These are phyloP conservation scores for Conus canariensis DNA, from an alignment of 2,888 invertebrate genomes.

Conservation along the genomic window DNA sequence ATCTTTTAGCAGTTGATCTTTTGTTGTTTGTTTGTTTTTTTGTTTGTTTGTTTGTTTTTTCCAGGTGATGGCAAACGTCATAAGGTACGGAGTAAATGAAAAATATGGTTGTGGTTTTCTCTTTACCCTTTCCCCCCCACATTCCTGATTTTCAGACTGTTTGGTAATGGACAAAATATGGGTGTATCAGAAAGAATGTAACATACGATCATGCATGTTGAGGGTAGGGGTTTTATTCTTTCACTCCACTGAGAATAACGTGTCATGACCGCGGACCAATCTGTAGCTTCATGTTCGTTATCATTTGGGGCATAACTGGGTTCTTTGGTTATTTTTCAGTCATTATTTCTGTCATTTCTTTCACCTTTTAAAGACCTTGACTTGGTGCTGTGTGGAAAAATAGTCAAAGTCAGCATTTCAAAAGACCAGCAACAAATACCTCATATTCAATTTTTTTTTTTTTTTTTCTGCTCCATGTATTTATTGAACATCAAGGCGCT, in stretches of 20 bases:
- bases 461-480: slow-evolving; percentile 1
- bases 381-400: slow-evolving; percentile 28
- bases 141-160: neutral
- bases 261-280: slow-evolving; percentile 15
- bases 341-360: neutral
- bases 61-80: neutral
- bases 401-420: slow-evolving; percentile 5
- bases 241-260: neutral
- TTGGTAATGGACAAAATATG: neutral
- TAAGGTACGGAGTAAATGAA: neutral
- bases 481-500: slow-evolving; percentile 21
- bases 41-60: neutral
- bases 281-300: slow-evolving; percentile 4
- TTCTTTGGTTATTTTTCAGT: neutral
- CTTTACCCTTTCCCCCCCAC: neutral
- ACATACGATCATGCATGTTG: neutral
- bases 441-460: neutral
- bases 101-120: neutral
- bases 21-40: no score
- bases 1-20: no score
- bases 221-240: neutral
- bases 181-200: neutral
- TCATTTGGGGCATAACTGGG: neutral
- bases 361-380: neutral
- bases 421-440: slow-evolving; percentile 31